These are phyloP conservation scores for Mythimna ferrago DNA, from an alignment of 2,888 invertebrate species.

Conservation along the genomic window DNA sequence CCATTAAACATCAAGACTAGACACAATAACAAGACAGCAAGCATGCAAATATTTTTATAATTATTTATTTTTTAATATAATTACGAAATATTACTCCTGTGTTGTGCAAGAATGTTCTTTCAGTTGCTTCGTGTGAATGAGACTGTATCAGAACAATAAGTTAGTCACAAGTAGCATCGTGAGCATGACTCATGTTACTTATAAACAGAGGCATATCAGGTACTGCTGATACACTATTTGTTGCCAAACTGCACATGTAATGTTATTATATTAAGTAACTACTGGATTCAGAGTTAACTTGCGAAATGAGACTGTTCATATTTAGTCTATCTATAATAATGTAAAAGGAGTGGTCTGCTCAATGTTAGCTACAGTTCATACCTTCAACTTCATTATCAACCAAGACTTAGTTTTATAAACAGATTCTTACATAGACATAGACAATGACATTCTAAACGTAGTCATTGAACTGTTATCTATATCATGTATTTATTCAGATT, in stretches of 20 bases:
- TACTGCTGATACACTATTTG: constrained; percentile 29
- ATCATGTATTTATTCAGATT: neutral
- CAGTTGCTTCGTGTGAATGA: neutral
- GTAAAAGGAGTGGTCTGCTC: neutral
- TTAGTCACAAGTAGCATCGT: no score
- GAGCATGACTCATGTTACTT: constrained; percentile 11
- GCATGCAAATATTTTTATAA: no score
- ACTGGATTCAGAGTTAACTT: neutral
- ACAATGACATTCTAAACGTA: neutral
- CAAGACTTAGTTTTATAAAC: neutral
- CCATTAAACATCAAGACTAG: neutral
- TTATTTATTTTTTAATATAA: no score
- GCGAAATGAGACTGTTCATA: neutral
- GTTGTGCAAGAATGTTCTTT: constrained; percentile 4
- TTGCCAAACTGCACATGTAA: neutral
- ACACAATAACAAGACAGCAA: neutral
- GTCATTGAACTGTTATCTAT: no score
- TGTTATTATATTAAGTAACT: no score
- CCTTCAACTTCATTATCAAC: neutral
- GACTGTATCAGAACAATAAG: constrained; percentile 8
- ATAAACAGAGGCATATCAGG: constrained; percentile 2
- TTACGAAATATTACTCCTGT: neutral
- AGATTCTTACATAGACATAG: neutral
- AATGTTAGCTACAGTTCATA: neutral
- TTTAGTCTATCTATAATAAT: neutral